phyloP scores from a whole-genome alignment of 2,888 invertebrate genomes.

The Microctonus brassicae region DNA sequence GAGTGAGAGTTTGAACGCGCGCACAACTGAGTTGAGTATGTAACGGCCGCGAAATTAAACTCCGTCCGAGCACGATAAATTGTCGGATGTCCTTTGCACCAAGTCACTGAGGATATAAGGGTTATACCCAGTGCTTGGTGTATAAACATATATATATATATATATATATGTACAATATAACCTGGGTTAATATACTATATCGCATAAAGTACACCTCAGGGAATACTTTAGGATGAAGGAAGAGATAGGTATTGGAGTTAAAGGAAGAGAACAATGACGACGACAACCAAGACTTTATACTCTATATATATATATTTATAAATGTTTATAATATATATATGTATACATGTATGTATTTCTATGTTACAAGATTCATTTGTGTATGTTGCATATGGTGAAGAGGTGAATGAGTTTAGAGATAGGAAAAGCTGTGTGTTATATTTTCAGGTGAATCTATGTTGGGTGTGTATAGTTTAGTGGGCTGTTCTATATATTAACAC shows the following conservation, averaged over 20 bases:
- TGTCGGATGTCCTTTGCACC: conserved; percentile 54
- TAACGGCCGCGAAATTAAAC: conserved; percentile 56
- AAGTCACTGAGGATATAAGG: conserved; percentile 49
- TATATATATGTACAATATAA: conserved; percentile 38
- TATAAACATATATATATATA: conserved; percentile 23
- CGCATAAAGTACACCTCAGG: conserved; percentile 37
- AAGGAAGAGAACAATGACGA: conserved; percentile 1
- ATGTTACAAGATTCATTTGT: not conserved
- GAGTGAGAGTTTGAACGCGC: conserved; percentile 18
- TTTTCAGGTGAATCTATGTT: not conserved
- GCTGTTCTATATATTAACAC: too few relatives aligned
- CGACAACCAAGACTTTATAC: not conserved
- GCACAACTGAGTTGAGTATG: conserved; percentile 32
- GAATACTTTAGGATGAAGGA: conserved; percentile 4
- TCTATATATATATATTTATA: conserved; percentile 16
- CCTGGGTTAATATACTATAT: conserved; percentile 34
- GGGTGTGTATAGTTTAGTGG: not conserved
- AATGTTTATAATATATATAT: conserved; percentile 6
- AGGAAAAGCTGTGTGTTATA: conserved; percentile 1
- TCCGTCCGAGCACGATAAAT: conserved; percentile 57
- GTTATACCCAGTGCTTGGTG: conserved; percentile 28
- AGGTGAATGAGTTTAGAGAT: conserved; percentile 32
- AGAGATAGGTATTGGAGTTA: not conserved
- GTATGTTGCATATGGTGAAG: conserved; percentile 21
- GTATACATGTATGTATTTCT: not conserved